phyloP scores from a whole-genome alignment of 1,140 invertebrate species.

The Belonocnema kinseyi region DNA sequence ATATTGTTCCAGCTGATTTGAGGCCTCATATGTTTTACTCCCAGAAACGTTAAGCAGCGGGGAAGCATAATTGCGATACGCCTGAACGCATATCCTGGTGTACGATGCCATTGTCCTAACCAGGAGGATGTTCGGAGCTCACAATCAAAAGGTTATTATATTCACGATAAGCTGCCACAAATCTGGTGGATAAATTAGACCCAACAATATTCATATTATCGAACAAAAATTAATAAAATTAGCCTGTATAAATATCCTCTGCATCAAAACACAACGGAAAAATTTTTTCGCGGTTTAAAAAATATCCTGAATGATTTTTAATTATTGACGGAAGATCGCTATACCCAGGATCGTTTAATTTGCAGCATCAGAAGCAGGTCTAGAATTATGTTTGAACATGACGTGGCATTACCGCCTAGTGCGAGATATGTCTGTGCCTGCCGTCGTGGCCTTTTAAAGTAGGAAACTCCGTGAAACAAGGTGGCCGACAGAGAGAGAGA shows the following conservation, averaged over 20 bases:
- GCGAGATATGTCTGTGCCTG: slow-evolving; percentile 59
- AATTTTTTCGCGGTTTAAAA: too few species aligned
- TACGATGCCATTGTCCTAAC: slow-evolving; percentile 54
- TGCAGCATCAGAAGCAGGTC: slow-evolving; percentile 47
- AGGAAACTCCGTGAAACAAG: slow-evolving; percentile 71
- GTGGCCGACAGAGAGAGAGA: slow-evolving; percentile 60
- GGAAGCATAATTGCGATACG: slow-evolving; percentile 58
- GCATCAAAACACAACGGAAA: not conserved
- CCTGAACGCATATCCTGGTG: slow-evolving; percentile 40
- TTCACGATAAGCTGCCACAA: slow-evolving; percentile 53
- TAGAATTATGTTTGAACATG: slow-evolving; percentile 59
- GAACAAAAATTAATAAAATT: too few species aligned
- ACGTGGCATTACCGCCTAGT: slow-evolving; percentile 61
- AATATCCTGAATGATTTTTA: not conserved
- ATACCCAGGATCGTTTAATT: slow-evolving; percentile 6
- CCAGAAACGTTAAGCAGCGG: slow-evolving; percentile 50
- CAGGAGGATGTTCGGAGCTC: slow-evolving; percentile 54
- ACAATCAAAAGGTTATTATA: slow-evolving; percentile 57
- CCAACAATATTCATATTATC: too few species aligned
- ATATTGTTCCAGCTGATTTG: slow-evolving; percentile 46
- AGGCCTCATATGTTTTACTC: slow-evolving; percentile 49
- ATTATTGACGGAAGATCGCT: not conserved
- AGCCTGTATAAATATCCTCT: not conserved
- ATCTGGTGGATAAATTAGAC: slow-evolving; percentile 52
- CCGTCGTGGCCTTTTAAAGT: slow-evolving; percentile 72